Evolutionary conservation across 2,797 vertebrate species (phyloP).

Genomic region (Manis crassicaudata): DNA sequence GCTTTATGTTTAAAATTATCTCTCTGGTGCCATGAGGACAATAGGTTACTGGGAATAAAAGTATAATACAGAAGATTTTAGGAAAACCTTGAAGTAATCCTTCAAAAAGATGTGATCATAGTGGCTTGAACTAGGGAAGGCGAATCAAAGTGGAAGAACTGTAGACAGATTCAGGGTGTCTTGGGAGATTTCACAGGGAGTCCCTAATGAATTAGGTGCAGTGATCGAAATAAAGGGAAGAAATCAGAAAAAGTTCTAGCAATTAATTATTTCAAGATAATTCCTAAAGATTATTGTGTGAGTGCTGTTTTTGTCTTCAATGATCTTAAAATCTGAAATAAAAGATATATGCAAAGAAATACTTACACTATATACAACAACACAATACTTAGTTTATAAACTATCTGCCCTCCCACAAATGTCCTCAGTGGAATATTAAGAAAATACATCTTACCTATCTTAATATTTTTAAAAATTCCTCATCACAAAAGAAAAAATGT

Average conservation of each 20-base stretch:
- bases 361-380: not conserved
- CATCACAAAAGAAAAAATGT: not conserved
- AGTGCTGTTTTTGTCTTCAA: not conserved
- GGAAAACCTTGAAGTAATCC: not conserved
- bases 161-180: not conserved
- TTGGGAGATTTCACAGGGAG: not conserved
- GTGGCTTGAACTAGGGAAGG: not conserved
- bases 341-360: not conserved
- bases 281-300: not conserved
- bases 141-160: not conserved
- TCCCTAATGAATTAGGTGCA: not conserved
- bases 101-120: not conserved
- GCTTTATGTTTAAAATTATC: not conserved
- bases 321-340: not conserved
- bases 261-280: not conserved
- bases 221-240: not conserved
- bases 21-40: not conserved
- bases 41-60: not conserved
- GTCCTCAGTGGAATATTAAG: not conserved
- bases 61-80: not conserved
- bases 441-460: not conserved
- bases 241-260: not conserved
- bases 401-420: not conserved
- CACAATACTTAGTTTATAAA: not conserved
- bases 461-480: not conserved